phyloP scores from a whole-genome alignment of 2,797 vertebrate species.

The Hoplostethus mediterraneus region DNA sequence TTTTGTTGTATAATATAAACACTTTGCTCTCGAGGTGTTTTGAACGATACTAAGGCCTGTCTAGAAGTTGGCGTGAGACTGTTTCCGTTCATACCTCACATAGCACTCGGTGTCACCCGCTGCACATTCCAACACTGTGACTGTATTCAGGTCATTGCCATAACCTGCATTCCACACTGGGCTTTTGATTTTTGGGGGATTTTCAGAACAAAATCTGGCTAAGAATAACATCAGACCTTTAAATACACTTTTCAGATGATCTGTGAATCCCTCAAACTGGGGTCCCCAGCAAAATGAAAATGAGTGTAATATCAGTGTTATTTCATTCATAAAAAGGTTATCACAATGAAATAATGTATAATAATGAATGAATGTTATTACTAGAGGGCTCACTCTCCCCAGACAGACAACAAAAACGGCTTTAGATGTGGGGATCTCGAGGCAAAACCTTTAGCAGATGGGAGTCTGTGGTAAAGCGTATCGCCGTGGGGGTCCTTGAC shows the following conservation, averaged over 20 bases:
- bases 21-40: slow-evolving; percentile 31
- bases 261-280: not conserved
- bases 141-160: slow-evolving; percentile 41
- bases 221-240: not conserved
- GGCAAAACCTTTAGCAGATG: no score
- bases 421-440: no score
- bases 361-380: no score
- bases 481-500: no score
- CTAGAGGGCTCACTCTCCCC: no score
- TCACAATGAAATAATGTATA: no score
- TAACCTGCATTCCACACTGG: slow-evolving; percentile 47
- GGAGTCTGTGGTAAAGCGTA: no score
- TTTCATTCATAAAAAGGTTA: no score
- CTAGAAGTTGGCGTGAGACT: slow-evolving; percentile 10
- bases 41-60: slow-evolving; percentile 11
- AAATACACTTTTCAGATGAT: not conserved
- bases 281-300: no score
- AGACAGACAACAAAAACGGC: no score
- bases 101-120: slow-evolving; percentile 45
- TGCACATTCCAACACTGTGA: slow-evolving; percentile 67
- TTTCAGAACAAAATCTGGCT: not conserved
- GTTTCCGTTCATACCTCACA: slow-evolving; percentile 56
- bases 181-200: not conserved
- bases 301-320: no score
- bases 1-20: slow-evolving; percentile 18